These are phyloP conservation scores for Drosophila biarmipes DNA, from an alignment of 1,140 invertebrate species.

Conservation along the genomic window DNA sequence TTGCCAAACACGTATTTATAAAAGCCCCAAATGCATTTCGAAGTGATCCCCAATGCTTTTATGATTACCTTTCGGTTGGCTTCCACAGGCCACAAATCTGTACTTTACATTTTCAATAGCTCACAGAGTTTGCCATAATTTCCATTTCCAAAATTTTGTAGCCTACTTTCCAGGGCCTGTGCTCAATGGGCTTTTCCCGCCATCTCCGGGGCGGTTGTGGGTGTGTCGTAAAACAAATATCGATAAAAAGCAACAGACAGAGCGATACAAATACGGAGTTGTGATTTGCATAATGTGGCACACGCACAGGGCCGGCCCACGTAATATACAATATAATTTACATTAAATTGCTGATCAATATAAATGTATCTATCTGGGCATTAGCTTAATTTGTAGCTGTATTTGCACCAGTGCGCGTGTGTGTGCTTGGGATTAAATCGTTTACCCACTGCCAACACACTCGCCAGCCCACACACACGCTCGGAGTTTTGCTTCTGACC, in stretches of 20 bases:
- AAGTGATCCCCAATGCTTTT: constrained; percentile 14
- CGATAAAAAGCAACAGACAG: constrained; percentile 79
- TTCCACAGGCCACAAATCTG: constrained; percentile 22
- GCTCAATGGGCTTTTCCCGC: constrained; percentile 27
- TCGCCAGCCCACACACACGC: constrained; percentile 8
- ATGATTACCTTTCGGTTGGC: constrained; percentile 8
- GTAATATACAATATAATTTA: constrained; percentile 79
- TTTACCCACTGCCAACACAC: constrained; percentile 37
- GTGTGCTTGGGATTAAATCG: constrained; percentile 54
- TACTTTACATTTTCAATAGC: constrained; percentile 47
- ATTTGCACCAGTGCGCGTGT: constrained; percentile 12
- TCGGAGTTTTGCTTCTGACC: constrained; percentile 42
- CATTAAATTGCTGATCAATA: constrained; percentile 83
- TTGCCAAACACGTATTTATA: constrained; percentile 2
- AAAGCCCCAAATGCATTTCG: constrained; percentile 17
- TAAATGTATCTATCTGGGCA: constrained; percentile 77
- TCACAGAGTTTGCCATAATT: constrained; percentile 43
- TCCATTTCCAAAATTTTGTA: constrained; percentile 30
- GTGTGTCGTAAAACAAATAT: constrained; percentile 70
- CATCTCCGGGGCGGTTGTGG: constrained; percentile 22
- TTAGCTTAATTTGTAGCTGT: constrained; percentile 77
- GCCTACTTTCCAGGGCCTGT: constrained; percentile 36
- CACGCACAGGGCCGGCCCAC: constrained; percentile 36
- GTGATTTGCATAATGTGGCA: constrained; percentile 74
- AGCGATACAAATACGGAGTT: constrained; percentile 53